Conservation (phyloP, 2,113 vertebrate genomes). For the Camelus bactrianus region DNA sequence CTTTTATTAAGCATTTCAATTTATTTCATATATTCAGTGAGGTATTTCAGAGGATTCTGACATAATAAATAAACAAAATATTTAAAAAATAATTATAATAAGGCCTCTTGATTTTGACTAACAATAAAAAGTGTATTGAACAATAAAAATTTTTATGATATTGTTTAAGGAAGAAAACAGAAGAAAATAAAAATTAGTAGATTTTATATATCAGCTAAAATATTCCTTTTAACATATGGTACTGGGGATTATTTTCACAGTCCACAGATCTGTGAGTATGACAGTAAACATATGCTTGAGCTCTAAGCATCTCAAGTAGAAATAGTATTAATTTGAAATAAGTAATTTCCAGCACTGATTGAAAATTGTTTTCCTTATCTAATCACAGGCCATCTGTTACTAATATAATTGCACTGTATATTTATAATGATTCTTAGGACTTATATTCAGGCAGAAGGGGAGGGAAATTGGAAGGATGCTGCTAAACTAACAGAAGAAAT, state of each 20-base stretch:
- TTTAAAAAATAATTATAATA: background rate
- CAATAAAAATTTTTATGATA: background rate
- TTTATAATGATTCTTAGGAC: slow-evolving; percentile 41
- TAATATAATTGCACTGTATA: slow-evolving; percentile 44
- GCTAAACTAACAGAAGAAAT: background rate
- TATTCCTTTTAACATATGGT: slow-evolving; percentile 53
- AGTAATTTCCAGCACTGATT: slow-evolving; percentile 55
- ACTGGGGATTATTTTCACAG: slow-evolving; percentile 68
- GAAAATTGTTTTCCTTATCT: slow-evolving; percentile 67
- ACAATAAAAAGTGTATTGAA: background rate
- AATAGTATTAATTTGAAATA: slow-evolving; percentile 70
- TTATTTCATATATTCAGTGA: background rate
- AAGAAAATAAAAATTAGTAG: slow-evolving; percentile 25
- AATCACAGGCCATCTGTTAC: slow-evolving; percentile 18
- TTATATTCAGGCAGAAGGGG: background rate
- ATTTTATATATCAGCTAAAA: slow-evolving; percentile 43
- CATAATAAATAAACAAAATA: background rate
- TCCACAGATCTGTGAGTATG: slow-evolving; percentile 64
- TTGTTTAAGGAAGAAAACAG: background rate
- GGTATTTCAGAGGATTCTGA: background rate
- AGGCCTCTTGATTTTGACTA: background rate
- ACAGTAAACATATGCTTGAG: slow-evolving; percentile 67
- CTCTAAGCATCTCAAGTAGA: slow-evolving; percentile 64
- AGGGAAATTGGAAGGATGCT: background rate
- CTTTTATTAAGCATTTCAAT: background rate